A percentile compares a stretch with the other conserved stretches of the same genome.
Evolutionary conservation across 2,888 invertebrate genomes (phyloP).

Genomic region (Ellobium chinense): DNA sequence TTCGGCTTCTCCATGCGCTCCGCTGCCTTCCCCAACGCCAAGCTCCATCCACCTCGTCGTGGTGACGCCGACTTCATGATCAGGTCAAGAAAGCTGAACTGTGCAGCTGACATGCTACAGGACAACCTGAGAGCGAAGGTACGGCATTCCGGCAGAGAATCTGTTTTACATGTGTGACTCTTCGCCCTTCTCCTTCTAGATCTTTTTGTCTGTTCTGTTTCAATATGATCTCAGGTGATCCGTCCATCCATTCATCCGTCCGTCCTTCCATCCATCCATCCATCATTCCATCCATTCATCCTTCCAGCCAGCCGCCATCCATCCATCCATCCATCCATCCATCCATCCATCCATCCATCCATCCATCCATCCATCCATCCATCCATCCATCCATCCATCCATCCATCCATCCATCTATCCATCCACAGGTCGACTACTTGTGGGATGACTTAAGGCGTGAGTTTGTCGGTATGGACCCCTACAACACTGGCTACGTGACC

Average conservation of each 20-base stretch:
- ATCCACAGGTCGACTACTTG: conserved; percentile 75
- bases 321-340: neutral
- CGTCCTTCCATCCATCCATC: neutral
- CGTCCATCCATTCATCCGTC: neutral
- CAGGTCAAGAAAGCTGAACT: conserved; percentile 77
- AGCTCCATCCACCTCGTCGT: conserved; percentile 74
- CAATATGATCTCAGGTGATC: too few species aligned
- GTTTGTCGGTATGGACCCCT: conserved; percentile 77
- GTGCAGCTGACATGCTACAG: conserved; percentile 76
- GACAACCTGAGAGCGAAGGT: conserved; percentile 78
- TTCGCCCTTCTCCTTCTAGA: too few species aligned
- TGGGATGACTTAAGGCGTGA: conserved; percentile 77
- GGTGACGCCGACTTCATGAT: conserved; percentile 78
- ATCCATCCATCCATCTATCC: neutral
- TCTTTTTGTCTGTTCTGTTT: too few species aligned
- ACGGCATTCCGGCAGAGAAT: too few species aligned
- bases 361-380: neutral
- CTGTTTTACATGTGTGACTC: too few species aligned
- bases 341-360: neutral
- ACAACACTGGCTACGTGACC: conserved; percentile 74
- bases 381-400: neutral
- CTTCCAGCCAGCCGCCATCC: neutral
- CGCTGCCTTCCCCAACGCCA: conserved; percentile 78
- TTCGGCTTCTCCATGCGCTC: conserved; percentile 77
- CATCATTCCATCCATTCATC: neutral